A percentile compares a stretch with the other conserved stretches of the same genome.
Conservation (phyloP, 1,140 invertebrate species). For the Drosophila watanabei region DNA sequence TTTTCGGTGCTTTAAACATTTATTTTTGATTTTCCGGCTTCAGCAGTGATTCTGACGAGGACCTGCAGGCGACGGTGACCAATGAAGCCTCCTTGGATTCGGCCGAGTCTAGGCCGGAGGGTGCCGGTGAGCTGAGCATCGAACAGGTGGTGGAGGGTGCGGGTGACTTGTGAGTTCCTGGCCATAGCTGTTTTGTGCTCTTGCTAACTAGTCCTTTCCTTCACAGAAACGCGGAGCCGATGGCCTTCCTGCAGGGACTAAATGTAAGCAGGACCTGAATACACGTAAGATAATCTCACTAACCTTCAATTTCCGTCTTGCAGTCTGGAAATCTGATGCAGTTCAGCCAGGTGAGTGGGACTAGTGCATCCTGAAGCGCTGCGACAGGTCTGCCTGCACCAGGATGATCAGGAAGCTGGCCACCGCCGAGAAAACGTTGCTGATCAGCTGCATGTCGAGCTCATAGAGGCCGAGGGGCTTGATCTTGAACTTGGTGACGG, state of each 20-base stretch:
- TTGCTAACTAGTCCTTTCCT: background rate
- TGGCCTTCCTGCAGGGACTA: slow-evolving; percentile 74
- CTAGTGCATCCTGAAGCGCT: slow-evolving; percentile 47
- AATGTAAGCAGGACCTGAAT: slow-evolving; percentile 59
- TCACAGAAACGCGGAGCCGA: slow-evolving; percentile 57
- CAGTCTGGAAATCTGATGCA: slow-evolving; percentile 81
- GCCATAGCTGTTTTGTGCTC: slow-evolving; percentile 7
- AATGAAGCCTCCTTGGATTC: slow-evolving; percentile 39
- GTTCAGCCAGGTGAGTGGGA: slow-evolving; percentile 74
- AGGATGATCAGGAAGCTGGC: slow-evolving; percentile 62
- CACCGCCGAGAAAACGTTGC: slow-evolving; percentile 55
- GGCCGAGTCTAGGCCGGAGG: slow-evolving; percentile 34
- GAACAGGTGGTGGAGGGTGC: slow-evolving; percentile 42
- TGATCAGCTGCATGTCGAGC: slow-evolving; percentile 62
- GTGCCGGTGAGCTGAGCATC: slow-evolving; percentile 20
- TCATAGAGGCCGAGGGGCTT: slow-evolving; percentile 69
- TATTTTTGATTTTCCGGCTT: background rate
- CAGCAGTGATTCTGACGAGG: slow-evolving; percentile 34
- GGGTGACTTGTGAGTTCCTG: slow-evolving; percentile 32
- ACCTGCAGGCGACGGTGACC: slow-evolving; percentile 6
- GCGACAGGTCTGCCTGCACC: slow-evolving; percentile 63
- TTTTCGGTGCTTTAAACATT: background rate
- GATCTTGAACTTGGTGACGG: slow-evolving; percentile 61
- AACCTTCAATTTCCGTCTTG: slow-evolving; percentile 24
- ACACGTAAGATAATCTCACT: background rate